A percentile compares a stretch with the other conserved stretches of the same genome.
These are phyloP conservation scores for Tricholaema leucomelas DNA, from an alignment of 2,113 vertebrate species.

Conservation along the genomic window DNA sequence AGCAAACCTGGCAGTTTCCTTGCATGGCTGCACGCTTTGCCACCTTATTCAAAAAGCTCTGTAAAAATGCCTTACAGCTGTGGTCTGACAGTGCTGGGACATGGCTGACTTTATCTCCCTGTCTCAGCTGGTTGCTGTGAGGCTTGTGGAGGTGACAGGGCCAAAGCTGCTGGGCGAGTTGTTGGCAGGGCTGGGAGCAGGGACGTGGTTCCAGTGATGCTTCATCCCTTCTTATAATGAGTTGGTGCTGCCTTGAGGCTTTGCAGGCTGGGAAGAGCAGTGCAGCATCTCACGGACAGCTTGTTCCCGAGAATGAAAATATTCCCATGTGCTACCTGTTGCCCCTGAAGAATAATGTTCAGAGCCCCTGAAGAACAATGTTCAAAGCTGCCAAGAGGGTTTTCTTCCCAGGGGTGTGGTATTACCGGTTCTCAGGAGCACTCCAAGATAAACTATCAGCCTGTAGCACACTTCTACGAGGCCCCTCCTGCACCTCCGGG, in stretches of 20 bases:
- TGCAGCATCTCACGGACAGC: neutral
- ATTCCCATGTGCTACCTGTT: neutral
- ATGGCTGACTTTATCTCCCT: neutral
- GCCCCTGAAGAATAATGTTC: rapidly evolving
- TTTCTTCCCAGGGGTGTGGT: neutral
- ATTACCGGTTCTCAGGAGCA: neutral
- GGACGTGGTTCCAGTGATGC: neutral
- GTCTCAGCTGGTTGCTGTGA: neutral
- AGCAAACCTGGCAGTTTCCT: rapidly evolving
- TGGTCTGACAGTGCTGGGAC: rapidly evolving
- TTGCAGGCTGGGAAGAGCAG: neutral
- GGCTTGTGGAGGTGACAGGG: rapidly evolving
- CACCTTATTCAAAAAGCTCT: neutral
- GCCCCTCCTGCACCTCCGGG: neutral
- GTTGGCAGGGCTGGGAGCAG: neutral
- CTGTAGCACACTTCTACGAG: neutral
- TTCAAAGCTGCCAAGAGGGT: neutral
- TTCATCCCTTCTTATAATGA: rapidly evolving
- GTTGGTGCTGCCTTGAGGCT: rapidly evolving
- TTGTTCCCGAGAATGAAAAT: neutral
- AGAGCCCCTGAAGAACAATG: neutral
- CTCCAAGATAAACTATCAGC: neutral
- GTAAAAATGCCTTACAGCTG: neutral
- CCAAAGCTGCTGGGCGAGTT: rapidly evolving
- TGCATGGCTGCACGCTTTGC: neutral